These are phyloP conservation scores for Sesia apiformis DNA, from an alignment of 2,888 invertebrate genomes.

Conservation along the genomic window DNA sequence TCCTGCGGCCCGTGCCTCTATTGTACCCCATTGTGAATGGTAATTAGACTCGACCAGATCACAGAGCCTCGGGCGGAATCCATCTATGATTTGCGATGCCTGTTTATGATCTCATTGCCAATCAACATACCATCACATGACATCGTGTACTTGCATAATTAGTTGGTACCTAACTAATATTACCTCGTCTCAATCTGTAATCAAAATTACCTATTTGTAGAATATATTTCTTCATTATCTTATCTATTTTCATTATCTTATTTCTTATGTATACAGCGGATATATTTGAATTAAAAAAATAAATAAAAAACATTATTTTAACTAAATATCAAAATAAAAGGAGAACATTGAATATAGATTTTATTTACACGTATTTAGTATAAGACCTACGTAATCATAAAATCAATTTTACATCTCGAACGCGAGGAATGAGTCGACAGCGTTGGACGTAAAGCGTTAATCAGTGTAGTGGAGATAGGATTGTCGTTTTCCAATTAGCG, in stretches of 20 bases:
- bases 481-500: conserved; percentile 67
- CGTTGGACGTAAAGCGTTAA: conserved; percentile 11
- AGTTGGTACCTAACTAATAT: neutral
- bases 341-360: too few species aligned
- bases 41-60: conserved; percentile 11
- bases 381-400: too few species aligned
- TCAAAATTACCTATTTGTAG: too few species aligned
- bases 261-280: too few species aligned
- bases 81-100: conserved; percentile 16
- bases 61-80: conserved; percentile 13
- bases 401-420: neutral
- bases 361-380: too few species aligned
- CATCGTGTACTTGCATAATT: neutral
- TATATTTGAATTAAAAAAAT: too few species aligned
- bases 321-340: too few species aligned
- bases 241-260: too few species aligned
- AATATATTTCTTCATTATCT: too few species aligned
- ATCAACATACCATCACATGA: conserved; percentile 12
- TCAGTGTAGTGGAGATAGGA: conserved; percentile 61
- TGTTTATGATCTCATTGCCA: conserved; percentile 17
- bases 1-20: conserved; percentile 5
- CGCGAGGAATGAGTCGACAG: conserved; percentile 1
- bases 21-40: conserved; percentile 12
- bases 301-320: too few species aligned
- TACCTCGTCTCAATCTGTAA: conserved; percentile 13